Percentiles rank a stretch among this genome's conserved stretches.
Evolutionary conservation across 2,113 vertebrate genomes (phyloP).

Genomic region (Falcunculus frontatus): DNA sequence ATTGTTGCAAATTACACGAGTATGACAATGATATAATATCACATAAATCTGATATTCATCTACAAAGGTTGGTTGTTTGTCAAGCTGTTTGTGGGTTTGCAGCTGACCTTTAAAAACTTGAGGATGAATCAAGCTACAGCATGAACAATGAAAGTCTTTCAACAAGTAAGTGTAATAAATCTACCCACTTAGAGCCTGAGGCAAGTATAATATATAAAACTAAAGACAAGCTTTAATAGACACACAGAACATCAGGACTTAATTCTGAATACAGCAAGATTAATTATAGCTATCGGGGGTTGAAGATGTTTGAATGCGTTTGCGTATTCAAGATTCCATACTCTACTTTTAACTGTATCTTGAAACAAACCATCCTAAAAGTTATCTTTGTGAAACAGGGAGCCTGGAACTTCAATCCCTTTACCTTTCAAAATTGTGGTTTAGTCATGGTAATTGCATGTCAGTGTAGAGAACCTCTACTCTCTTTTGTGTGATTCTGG

Average conservation of each 20-base stretch:
- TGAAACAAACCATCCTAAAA: not conserved
- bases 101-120: slow-evolving; percentile 55
- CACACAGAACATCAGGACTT: not conserved
- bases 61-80: slow-evolving; percentile 53
- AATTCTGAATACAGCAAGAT: slow-evolving; percentile 13
- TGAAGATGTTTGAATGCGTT: not conserved
- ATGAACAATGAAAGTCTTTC: slow-evolving; percentile 25
- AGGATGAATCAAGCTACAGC: slow-evolving; percentile 51
- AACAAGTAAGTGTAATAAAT: slow-evolving; percentile 18
- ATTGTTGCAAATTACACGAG: not conserved
- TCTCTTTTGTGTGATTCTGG: not conserved
- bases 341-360: not conserved
- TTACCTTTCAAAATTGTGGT: not conserved
- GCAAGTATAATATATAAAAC: slow-evolving; percentile 23
- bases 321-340: not conserved
- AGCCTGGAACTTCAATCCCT: not conserved
- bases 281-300: not conserved
- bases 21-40: not conserved
- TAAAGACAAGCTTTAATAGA: slow-evolving; percentile 31
- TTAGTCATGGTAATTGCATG: not conserved
- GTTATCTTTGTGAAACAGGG: not conserved
- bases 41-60: slow-evolving; percentile 28
- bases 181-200: not conserved
- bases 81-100: slow-evolving; percentile 48
- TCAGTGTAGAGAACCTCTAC: not conserved